A percentile compares a stretch with the other conserved stretches of the same genome.
These are phyloP conservation scores for Piscicola geometra DNA, from an alignment of 2,888 invertebrate genomes.

Conservation along the genomic window DNA sequence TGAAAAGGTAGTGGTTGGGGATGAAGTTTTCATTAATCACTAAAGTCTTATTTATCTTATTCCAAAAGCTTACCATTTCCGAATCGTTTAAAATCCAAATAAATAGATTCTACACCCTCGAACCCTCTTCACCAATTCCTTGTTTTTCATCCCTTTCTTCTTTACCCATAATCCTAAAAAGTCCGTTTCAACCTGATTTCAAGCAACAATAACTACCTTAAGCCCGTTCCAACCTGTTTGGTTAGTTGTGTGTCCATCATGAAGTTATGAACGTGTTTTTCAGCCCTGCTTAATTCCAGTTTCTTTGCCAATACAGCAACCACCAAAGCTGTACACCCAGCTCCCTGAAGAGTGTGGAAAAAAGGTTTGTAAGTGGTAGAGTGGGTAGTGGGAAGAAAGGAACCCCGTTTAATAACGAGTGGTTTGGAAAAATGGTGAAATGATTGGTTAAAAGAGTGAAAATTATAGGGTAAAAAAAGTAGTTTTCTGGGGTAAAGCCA, in stretches of 20 bases:
- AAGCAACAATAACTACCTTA: neutral
- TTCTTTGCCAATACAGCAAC: constrained; percentile 99
- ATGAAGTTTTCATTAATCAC: too few relatives aligned
- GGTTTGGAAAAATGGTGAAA: too few relatives aligned
- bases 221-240: constrained; percentile 80
- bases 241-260: constrained; percentile 99
- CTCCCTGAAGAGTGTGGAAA: constrained; percentile 47
- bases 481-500: too few relatives aligned
- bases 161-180: neutral
- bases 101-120: too few relatives aligned
- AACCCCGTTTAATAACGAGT: too few relatives aligned
- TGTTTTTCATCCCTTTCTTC: neutral
- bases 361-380: neutral
- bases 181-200: neutral
- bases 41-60: too few relatives aligned
- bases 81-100: too few relatives aligned
- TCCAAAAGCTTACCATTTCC: too few relatives aligned
- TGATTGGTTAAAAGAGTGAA: too few relatives aligned
- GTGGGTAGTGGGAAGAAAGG: neutral
- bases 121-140: too few relatives aligned
- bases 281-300: constrained; percentile 95
- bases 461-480: too few relatives aligned
- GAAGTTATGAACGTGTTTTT: constrained; percentile 99
- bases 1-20: too few relatives aligned
- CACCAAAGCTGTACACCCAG: constrained; percentile 93